Evolutionary conservation across 2,113 vertebrate species (phyloP).

Genomic region (Struthio camelus): DNA sequence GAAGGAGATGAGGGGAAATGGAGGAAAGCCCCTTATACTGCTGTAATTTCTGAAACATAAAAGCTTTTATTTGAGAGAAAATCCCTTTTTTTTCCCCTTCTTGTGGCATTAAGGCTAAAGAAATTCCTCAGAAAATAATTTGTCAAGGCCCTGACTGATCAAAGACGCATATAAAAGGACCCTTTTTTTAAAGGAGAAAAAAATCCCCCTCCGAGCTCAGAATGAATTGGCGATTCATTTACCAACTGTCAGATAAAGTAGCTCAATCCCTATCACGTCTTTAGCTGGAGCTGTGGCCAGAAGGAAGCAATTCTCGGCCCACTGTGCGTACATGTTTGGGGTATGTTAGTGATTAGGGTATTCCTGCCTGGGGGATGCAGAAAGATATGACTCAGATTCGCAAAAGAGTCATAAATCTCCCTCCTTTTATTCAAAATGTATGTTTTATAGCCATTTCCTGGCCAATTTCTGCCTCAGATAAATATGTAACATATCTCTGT

Average conservation of each 20-base stretch:
- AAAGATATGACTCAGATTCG: slow-evolving; percentile 82
- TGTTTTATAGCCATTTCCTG: slow-evolving; percentile 81
- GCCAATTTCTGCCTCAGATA: slow-evolving; percentile 78
- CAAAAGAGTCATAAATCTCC: slow-evolving; percentile 82
- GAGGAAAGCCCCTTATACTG: background rate
- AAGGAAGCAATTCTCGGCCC: slow-evolving; percentile 81
- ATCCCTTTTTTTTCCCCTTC: background rate
- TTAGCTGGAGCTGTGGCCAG: slow-evolving; percentile 72
- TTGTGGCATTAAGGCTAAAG: slow-evolving; percentile 67
- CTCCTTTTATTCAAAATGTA: slow-evolving; percentile 80
- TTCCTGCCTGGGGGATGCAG: slow-evolving; percentile 76
- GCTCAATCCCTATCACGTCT: slow-evolving; percentile 73
- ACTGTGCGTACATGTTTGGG: slow-evolving; percentile 75
- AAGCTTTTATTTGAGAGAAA: slow-evolving; percentile 69
- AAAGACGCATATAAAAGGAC: slow-evolving; percentile 79
- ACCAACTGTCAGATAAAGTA: slow-evolving; percentile 77
- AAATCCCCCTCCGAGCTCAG: slow-evolving; percentile 60
- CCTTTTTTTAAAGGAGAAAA: slow-evolving; percentile 34
- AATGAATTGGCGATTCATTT: slow-evolving; percentile 82
- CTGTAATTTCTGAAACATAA: slow-evolving; percentile 65
- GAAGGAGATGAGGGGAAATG: background rate
- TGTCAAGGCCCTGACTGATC: slow-evolving; percentile 79
- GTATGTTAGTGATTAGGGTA: slow-evolving; percentile 84
- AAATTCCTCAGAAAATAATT: slow-evolving; percentile 82
- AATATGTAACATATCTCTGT: slow-evolving; percentile 76